phyloP scores from a whole-genome alignment of 2,797 vertebrate species.

The Trachurus trachurus region DNA sequence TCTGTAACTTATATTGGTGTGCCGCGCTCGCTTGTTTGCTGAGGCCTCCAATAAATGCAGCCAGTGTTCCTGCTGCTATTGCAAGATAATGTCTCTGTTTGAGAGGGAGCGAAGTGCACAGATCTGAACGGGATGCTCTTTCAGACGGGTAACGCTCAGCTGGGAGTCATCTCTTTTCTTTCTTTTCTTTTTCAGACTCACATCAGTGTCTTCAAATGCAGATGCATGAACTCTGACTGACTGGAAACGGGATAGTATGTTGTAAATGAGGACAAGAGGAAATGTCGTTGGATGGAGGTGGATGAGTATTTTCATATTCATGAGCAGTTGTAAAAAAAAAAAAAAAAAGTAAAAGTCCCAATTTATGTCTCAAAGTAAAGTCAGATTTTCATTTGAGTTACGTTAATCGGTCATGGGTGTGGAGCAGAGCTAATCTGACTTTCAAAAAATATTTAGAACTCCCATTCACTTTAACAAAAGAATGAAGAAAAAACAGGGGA shows the following conservation, averaged over 20 bases:
- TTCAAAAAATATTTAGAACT: no score
- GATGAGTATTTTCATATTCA: not conserved
- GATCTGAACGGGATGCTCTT: not conserved
- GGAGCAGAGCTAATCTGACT: no score
- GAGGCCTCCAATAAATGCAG: slow-evolving; percentile 30
- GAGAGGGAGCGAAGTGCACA: not conserved
- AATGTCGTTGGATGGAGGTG: not conserved
- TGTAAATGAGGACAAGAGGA: not conserved
- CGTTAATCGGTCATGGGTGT: no score
- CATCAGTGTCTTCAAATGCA: slow-evolving; percentile 8
- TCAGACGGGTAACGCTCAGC: slow-evolving; percentile 3
- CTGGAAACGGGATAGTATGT: not conserved
- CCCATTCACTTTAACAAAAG: no score
- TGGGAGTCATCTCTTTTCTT: not conserved
- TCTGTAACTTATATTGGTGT: slow-evolving; percentile 30
- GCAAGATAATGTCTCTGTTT: slow-evolving; percentile 13
- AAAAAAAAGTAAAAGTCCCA: no score
- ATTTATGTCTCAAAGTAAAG: no score
- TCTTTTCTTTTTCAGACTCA: not conserved
- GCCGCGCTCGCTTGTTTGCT: slow-evolving; percentile 27
- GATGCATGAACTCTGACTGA: not conserved
- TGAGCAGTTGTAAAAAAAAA: no score
- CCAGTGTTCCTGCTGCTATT: not conserved
- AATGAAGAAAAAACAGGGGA: no score
- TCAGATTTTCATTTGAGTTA: no score